A percentile compares a stretch with the other conserved stretches of the same genome.
Conservation (phyloP, 2,113 vertebrate genomes). For the Struthidea cinerea region DNA sequence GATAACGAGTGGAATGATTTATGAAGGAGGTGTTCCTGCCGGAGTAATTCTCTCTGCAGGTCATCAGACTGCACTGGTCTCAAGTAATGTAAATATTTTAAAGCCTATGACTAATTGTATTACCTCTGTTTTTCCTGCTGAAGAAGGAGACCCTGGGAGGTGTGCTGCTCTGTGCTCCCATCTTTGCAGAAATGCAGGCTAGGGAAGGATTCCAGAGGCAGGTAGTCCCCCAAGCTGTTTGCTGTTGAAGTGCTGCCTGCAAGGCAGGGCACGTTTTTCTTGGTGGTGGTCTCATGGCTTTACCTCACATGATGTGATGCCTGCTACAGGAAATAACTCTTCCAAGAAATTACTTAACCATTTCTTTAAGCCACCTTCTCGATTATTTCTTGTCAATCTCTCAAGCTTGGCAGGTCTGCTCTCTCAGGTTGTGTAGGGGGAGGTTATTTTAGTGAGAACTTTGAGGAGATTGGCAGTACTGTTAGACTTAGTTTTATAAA, state of each 20-base stretch:
- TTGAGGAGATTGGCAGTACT: neutral
- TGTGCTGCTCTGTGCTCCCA: neutral
- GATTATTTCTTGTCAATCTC: neutral
- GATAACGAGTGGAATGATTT: neutral
- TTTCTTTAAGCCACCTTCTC: neutral
- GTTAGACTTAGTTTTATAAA: neutral
- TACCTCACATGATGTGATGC: neutral
- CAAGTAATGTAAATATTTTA: conserved; percentile 44
- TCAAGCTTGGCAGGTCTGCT: neutral
- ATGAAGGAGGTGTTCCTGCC: neutral
- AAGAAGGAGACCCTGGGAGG: neutral
- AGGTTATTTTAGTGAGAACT: neutral
- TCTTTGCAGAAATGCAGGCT: neutral
- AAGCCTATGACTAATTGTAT: neutral
- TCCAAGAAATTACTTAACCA: neutral
- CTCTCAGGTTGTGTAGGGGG: neutral
- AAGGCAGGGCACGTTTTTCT: neutral
- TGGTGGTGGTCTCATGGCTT: neutral
- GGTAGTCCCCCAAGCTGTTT: neutral
- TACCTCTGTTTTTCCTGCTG: neutral
- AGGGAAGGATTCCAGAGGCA: neutral
- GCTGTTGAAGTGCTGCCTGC: neutral
- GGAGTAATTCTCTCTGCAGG: neutral
- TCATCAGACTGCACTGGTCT: neutral
- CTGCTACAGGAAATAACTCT: neutral